Conservation (phyloP, 2,797 vertebrate genomes). For the Onychomys torridus region DNA sequence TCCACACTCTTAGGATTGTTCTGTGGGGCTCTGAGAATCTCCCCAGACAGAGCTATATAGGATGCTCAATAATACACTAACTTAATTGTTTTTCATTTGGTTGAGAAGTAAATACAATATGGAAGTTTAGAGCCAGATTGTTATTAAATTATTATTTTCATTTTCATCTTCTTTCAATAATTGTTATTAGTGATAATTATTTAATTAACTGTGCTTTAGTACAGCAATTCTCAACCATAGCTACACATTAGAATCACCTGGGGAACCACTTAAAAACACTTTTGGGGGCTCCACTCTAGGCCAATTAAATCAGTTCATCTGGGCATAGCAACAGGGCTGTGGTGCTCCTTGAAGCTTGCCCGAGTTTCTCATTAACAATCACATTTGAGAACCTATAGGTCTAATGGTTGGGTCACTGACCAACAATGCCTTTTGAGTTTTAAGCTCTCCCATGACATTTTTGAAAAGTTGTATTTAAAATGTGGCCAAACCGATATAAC, state of each 20-base stretch:
- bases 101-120: slow-evolving; percentile 59
- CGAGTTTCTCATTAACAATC: not conserved
- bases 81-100: slow-evolving; percentile 69
- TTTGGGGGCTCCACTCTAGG: slow-evolving; percentile 19
- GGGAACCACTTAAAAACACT: slow-evolving; percentile 73
- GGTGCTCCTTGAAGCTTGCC: not conserved
- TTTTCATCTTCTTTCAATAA: slow-evolving; percentile 72
- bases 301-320: slow-evolving; percentile 70
- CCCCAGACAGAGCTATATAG: slow-evolving; percentile 24
- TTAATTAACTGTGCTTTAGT: slow-evolving; percentile 75
- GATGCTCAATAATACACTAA: not conserved
- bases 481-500: not conserved
- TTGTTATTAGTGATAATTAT: slow-evolving; percentile 76
- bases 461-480: not conserved
- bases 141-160: slow-evolving; percentile 77
- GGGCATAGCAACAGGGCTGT: not conserved
- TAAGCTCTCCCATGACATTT: not conserved
- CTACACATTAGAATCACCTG: slow-evolving; percentile 71
- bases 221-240: slow-evolving; percentile 60
- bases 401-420: not conserved
- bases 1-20: not conserved
- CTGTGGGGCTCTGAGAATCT: not conserved
- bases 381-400: not conserved
- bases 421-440: not conserved
- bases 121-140: slow-evolving; percentile 58